Base-by-base conservation (phyloP, 2,888 invertebrate species). In the Eristalinus aeneus region DNA sequence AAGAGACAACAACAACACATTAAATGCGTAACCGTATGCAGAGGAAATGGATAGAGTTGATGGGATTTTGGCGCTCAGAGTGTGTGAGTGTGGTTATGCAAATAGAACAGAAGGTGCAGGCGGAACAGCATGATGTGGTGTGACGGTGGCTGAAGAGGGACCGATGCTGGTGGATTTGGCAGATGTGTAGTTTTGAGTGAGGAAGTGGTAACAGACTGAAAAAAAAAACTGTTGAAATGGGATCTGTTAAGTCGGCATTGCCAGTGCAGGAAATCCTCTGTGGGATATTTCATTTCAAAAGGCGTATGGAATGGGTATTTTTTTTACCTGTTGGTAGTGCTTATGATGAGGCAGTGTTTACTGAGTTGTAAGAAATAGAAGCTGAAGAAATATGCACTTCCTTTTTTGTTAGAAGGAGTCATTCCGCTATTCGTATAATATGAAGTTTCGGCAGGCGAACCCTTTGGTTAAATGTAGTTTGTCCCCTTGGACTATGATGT, bases 31-130 rank as follows among this genome's bases (percentile, higher is more conserved):
- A 32, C 31, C 32, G 56, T 65, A 54, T 58, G 46, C 64, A 77
- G 73, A 69, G 85, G 81, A 85, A 86, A 69, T 69, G 85, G 73
- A 68, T 56, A 77, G 64, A 65, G 76, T 71, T 46, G 8, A 53
- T 73, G 60, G 39, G 56, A 22, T 20, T 56, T 58, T 58, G 34
- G 79, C 56, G 56, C 23, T 46, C 16, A 8, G 8, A n/a, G 68
- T 68, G 53, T 34, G 65, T 76, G 36, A 58, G 68, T 53, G 23
- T 4, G 20, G 60, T 72, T 71, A 73, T 65, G 74, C 74, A 71
- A 84, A 74, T 32, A 73, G 77, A 83, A 39, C 23, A 73, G 58
- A 34, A 54, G 23, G 6, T 1, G 10, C 8, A 23, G 23, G 22
- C 1, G n/a, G 20, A 32, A 36, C 12, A 58, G 10, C n/a, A n/a